A percentile compares a stretch with the other conserved stretches of the same genome.
Conservation (phyloP, 2,888 invertebrate species). For the Pristionchus arcanus region DNA sequence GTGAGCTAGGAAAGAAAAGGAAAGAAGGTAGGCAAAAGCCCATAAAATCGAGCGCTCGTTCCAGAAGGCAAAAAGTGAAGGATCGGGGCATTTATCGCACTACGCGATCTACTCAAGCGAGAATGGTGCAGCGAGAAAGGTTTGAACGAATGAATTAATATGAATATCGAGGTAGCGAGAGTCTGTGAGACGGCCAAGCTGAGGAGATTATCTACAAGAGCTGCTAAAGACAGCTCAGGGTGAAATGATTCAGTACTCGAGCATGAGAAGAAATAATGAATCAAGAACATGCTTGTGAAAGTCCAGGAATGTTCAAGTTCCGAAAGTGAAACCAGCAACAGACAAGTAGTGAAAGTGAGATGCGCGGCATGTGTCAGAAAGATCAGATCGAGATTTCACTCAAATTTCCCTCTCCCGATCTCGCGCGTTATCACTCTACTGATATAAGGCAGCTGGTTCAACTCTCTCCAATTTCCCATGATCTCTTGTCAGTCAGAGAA, state of each 20-base stretch:
- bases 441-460: slow-evolving; percentile 16
- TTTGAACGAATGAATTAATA: too few relatives aligned
- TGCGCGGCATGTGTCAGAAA: slow-evolving; percentile 33
- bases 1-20: background rate
- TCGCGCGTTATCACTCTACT: slow-evolving; percentile 25
- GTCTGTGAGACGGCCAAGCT: too few relatives aligned
- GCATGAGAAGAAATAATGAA: too few relatives aligned
- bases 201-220: too few relatives aligned
- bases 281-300: background rate
- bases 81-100: background rate
- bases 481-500: background rate
- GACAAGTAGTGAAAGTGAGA: background rate
- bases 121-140: background rate
- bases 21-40: background rate
- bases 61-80: background rate
- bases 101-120: background rate
- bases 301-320: background rate
- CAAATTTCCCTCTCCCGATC: background rate
- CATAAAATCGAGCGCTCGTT: slow-evolving; percentile 27
- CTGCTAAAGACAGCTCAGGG: too few relatives aligned
- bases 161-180: too few relatives aligned
- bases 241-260: too few relatives aligned
- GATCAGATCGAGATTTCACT: background rate
- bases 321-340: background rate
- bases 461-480: background rate